These are phyloP conservation scores for Girardinichthys multiradiatus DNA, from an alignment of 2,113 vertebrate genomes.

Conservation along the genomic window DNA sequence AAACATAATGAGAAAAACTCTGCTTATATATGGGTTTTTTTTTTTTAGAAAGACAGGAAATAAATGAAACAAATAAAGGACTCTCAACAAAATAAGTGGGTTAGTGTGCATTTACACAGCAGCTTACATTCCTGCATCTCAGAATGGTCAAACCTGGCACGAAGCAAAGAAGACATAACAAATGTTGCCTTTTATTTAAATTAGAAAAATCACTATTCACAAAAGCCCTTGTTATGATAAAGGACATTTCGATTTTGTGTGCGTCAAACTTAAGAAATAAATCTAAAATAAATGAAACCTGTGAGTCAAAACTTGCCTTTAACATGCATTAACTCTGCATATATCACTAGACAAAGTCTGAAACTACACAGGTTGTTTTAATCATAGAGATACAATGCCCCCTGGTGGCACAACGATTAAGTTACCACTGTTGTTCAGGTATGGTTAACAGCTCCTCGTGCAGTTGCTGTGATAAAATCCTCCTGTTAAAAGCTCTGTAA, in stretches of 20 bases:
- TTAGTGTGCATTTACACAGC: conserved; percentile 43
- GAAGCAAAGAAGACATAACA: conserved; percentile 17
- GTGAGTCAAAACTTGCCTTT: conserved; percentile 26
- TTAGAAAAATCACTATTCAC: conserved; percentile 8
- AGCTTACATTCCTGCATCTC: conserved; percentile 2
- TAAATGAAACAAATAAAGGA: conserved; percentile 41
- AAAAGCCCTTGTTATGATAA: background rate
- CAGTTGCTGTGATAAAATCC: background rate
- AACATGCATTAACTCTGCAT: conserved; percentile 30
- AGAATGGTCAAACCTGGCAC: conserved; percentile 19
- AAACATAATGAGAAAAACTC: conserved; percentile 62
- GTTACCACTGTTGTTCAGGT: conserved; percentile 13
- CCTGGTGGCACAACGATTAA: conserved; percentile 62
- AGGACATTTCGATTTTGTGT: background rate
- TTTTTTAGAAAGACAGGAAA: conserved; percentile 30
- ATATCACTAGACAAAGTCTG: conserved; percentile 3
- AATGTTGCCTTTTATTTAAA: conserved; percentile 16
- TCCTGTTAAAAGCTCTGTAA: background rate
- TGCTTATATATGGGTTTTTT: conserved; percentile 17
- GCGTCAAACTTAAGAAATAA: background rate
- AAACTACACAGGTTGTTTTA: conserved; percentile 13
- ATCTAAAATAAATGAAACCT: conserved; percentile 1
- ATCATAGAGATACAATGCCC: conserved; percentile 66
- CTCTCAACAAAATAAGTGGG: conserved; percentile 52
- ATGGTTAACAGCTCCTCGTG: background rate